Conservation (phyloP, 2,113 vertebrate genomes). For the Gambusia affinis region DNA sequence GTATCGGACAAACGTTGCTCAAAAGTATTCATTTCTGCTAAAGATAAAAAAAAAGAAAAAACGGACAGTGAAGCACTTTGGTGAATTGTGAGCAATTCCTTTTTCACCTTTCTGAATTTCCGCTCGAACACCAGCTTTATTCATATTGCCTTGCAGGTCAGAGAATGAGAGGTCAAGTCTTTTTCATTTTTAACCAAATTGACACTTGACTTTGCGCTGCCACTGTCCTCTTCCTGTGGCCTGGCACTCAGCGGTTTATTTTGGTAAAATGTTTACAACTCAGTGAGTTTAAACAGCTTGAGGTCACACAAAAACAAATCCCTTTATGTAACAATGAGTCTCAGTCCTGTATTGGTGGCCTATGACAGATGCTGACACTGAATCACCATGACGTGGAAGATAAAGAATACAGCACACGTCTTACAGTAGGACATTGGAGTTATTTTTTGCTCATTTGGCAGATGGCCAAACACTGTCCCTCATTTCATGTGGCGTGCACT, state of each 20-base stretch:
- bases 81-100: background rate
- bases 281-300: conserved; percentile 53
- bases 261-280: conserved; percentile 60
- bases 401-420: conserved; percentile 42
- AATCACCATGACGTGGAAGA: conserved; percentile 43
- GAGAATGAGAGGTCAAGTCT: background rate
- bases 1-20: too few species aligned
- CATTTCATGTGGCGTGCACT: conserved; percentile 31
- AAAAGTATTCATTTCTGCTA: too few species aligned
- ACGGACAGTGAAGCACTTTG: background rate
- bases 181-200: conserved; percentile 5
- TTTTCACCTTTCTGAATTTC: too few species aligned
- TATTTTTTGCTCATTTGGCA: conserved; percentile 26
- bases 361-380: conserved; percentile 50
- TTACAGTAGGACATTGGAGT: conserved; percentile 13
- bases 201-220: conserved; percentile 42
- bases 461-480: conserved; percentile 31
- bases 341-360: conserved; percentile 31
- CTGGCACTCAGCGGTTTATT: conserved; percentile 35
- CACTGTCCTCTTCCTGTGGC: background rate
- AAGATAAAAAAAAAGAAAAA: too few species aligned
- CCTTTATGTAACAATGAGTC: conserved; percentile 47
- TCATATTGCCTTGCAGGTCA: background rate
- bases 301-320: conserved; percentile 55
- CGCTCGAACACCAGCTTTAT: too few species aligned